Base-by-base conservation (phyloP, 1,140 invertebrate genomes). In the Diorhabda carinulata region DNA sequence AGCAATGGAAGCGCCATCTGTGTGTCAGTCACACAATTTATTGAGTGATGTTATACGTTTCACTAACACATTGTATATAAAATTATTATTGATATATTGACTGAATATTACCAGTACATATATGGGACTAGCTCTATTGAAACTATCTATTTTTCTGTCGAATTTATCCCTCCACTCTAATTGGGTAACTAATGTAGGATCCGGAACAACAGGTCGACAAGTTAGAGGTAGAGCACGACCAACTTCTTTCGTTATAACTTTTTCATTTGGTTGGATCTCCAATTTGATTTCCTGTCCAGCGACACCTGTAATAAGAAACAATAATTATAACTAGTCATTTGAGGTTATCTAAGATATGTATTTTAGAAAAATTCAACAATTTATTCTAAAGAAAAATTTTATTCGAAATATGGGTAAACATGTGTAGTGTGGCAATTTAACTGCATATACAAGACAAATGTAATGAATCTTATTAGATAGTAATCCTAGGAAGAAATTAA, bases 111-210 rank as follows among this genome's bases (percentile, higher is more conserved):
- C 79, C 75, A 79, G 78, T 61, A 78, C 70, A 66, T 77, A 81
- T 52, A 78, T 68, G 4, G 72, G 71, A 68, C 71, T 72, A 9
- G 69, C 72, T 8, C 70, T 68, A 60, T 77, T 76, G 3, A 68
- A 74, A 52, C 42, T 84, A 65, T 88, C 86, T 74, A 93, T 90
- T 42, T 84, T 83, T 56, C 84, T 84, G 72, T 88, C 86, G 42
- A 84, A 81, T 42, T 87, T 86, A 77, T 92, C 90, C 60, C 87
- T 82, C 91, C 91, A 93, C 77, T 91, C 85, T 43, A 92, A 84
- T 72, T 90, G 84, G 3, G 83, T 84, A 43, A 92, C 85, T 9
- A 91, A 82, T 3, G 80, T 79, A 0, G 83, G 79, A 70, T 92
- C 84, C 1, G 84, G 84, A 2, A 88, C 88, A 63, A 83, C 84